These are phyloP conservation scores for Calliphora vomitoria DNA, from an alignment of 2,888 invertebrate species.

Conservation along the genomic window DNA sequence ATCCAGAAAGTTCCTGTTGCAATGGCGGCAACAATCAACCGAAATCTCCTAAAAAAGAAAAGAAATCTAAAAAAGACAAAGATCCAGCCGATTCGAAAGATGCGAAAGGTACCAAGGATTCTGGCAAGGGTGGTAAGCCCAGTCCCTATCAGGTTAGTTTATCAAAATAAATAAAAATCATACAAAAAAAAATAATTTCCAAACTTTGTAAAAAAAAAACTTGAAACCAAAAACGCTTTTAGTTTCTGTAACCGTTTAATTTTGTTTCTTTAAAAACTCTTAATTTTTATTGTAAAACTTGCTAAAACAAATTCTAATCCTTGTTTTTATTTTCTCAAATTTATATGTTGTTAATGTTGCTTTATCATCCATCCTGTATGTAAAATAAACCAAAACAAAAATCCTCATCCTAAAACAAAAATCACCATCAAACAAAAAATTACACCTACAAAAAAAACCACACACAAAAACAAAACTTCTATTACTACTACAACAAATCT, in stretches of 20 bases:
- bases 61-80: conserved; percentile 89
- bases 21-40: conserved; percentile 88
- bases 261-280: conserved; percentile 18
- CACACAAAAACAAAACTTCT: conserved; percentile 48
- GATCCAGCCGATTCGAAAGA: conserved; percentile 86
- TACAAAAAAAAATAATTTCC: not conserved
- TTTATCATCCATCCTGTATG: conserved; percentile 63
- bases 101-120: conserved; percentile 86
- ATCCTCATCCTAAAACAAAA: conserved; percentile 66
- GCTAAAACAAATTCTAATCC: conserved; percentile 48
- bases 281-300: not conserved
- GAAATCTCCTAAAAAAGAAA: conserved; percentile 88
- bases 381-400: conserved; percentile 55
- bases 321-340: conserved; percentile 51
- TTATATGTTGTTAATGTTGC: conserved; percentile 56
- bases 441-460: conserved; percentile 44
- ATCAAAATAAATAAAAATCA: not conserved
- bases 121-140: conserved; percentile 88
- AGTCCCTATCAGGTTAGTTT: conserved; percentile 88
- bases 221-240: conserved; percentile 24
- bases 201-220: conserved; percentile 5
- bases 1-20: conserved; percentile 92
- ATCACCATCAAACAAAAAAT: conserved; percentile 46
- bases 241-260: conserved; percentile 11
- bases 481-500: conserved; percentile 63